Evolutionary conservation across 2,113 vertebrate genomes (phyloP).

Genomic region (Pituophis catenifer): DNA sequence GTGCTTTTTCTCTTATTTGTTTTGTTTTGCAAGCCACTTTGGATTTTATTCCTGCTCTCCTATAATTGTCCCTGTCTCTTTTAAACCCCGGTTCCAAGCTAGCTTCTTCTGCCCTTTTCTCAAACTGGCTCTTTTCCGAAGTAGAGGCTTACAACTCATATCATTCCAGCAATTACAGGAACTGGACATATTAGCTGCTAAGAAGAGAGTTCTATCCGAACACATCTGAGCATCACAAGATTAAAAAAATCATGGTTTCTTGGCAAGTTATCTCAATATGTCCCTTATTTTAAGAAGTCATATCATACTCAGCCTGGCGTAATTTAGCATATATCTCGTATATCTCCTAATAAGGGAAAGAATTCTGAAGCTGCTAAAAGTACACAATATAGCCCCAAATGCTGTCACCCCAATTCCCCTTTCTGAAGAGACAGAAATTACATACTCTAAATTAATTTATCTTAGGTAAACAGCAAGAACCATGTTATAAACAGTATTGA

Average conservation of each 20-base stretch:
- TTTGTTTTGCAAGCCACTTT: conserved; percentile 26
- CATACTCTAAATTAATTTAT: conserved; percentile 55
- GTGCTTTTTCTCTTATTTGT: conserved; percentile 49
- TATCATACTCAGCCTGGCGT: conserved; percentile 36
- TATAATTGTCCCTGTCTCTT: conserved; percentile 20
- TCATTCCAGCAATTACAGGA: background rate
- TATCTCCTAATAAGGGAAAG: conserved; percentile 56
- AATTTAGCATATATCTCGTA: conserved; percentile 30
- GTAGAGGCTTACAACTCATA: background rate
- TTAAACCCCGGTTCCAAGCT: conserved; percentile 3
- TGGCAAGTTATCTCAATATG: background rate
- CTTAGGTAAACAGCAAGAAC: conserved; percentile 54
- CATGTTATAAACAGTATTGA: conserved; percentile 50
- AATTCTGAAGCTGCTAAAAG: conserved; percentile 54
- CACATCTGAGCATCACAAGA: background rate
- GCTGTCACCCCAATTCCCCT: conserved; percentile 54
- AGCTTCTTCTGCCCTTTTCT: accelerated
- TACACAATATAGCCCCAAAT: conserved; percentile 41
- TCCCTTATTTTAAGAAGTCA: conserved; percentile 18
- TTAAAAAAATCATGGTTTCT: background rate
- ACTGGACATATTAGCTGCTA: background rate
- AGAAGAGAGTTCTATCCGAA: background rate
- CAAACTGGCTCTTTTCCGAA: background rate
- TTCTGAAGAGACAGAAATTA: conserved; percentile 42
- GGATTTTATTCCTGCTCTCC: conserved; percentile 6